Base-by-base conservation (phyloP, 2,113 vertebrate genomes). In the Neodontobutis hainanensis region DNA sequence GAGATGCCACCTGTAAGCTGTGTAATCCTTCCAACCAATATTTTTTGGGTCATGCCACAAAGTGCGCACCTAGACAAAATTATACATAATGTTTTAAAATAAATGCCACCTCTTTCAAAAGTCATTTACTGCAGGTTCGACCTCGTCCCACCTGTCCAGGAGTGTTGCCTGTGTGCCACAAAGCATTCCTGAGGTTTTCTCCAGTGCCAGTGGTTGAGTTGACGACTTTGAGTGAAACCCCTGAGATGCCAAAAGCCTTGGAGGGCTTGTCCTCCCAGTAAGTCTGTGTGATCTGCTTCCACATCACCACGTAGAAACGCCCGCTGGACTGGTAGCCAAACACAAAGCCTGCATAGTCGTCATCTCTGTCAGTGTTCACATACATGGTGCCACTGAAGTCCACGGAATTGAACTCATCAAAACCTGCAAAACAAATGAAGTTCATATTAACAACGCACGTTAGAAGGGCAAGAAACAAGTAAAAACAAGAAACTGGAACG, bases 351-450 rank as follows among this genome's bases (percentile, higher is more conserved):
- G 97, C 97, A 0, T 99, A 99, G 89, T 99, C 97, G 0, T 99
- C 97, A 1, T 99, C 97, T 0, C 97, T 92, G 80, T 99, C 97
- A 0, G 97, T 99, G 87, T 99, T 99, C 61, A 99, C 97, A 0
- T 98, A 99, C 85, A 99, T 99, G 0, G 97, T 99, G 63, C 97
- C 97, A 1, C 97, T 99, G 90, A 99, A 99, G 92, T 99, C 97
- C 70, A 99, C 96, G 0, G 96, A 94, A 36, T 75, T 97, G 82
- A 99, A 99, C 79, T 97, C 95, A 36, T 99, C 97, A 0, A 96
- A 98, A 51, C 97, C 97, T 99, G 75, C 4, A 34, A 70, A 10
- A 55, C 9, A 32, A 65, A 48, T 11, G 8, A 5, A 43, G 42
- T 42, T 61, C 1, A 64, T 3, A 34, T 55, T 35, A 10, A 35